These are phyloP conservation scores for Cyclina sinensis DNA, from an alignment of 1,140 invertebrate species.

Conservation along the genomic window DNA sequence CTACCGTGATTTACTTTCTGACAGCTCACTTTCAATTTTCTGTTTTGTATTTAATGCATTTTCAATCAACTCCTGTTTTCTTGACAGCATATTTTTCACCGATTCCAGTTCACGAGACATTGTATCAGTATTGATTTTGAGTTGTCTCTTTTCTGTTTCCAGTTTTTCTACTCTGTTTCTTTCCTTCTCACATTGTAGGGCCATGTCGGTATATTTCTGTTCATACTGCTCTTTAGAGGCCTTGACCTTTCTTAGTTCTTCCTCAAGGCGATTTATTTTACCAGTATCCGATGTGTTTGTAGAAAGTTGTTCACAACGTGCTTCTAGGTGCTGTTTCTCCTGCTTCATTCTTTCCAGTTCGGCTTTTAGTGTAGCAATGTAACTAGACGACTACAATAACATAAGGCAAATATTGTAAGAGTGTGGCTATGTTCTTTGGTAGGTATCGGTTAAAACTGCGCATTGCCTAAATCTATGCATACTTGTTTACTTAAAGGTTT, in stretches of 20 bases:
- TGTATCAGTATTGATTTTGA: background rate
- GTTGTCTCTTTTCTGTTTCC: background rate
- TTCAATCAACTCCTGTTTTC: background rate
- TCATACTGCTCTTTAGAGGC: background rate
- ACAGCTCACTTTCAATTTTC: background rate
- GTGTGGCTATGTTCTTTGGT: no score
- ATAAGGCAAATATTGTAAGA: no score
- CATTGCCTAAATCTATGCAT: no score
- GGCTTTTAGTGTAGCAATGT: background rate
- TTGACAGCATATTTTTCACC: background rate
- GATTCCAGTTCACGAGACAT: background rate
- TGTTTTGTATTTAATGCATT: background rate
- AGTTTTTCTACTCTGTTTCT: background rate
- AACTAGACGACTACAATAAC: background rate
- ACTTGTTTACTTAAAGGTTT: no score
- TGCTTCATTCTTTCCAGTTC: background rate
- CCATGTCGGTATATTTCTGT: background rate
- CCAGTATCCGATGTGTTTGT: background rate
- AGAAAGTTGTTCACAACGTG: background rate
- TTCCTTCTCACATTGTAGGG: background rate
- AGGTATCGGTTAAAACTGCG: no score
- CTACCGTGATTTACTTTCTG: constrained; percentile 5
- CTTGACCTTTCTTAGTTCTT: background rate
- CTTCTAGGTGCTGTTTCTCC: background rate
- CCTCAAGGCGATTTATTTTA: background rate